These are phyloP conservation scores for Empis stercorea DNA, from an alignment of 2,888 invertebrate genomes.

Conservation along the genomic window DNA sequence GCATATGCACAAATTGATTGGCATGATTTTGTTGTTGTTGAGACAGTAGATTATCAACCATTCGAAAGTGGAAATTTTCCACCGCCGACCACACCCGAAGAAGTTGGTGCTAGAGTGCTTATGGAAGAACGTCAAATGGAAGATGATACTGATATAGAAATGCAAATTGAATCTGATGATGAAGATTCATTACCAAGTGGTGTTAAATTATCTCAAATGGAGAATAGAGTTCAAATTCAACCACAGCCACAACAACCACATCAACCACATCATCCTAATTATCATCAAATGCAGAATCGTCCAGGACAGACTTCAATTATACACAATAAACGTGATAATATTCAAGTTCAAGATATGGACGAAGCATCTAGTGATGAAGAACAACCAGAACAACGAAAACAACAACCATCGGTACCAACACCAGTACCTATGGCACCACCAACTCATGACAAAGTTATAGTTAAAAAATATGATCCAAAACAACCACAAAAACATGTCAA, in stretches of 20 bases:
- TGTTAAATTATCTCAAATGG: conserved; percentile 52
- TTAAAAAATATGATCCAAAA: conserved; percentile 96
- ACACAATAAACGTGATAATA: conserved; percentile 37
- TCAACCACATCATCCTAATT: conserved; percentile 16
- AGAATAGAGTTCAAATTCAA: conserved; percentile 39
- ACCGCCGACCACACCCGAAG: conserved; percentile 92
- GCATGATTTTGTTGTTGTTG: conserved; percentile 99
- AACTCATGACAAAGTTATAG: conserved; percentile 81
- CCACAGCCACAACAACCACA: conserved; percentile 36
- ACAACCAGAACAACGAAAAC: conserved; percentile 35
- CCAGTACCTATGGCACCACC: conserved; percentile 65
- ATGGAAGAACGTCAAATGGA: conserved; percentile 75
- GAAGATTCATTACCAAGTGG: conserved; percentile 42
- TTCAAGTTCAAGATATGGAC: conserved; percentile 79
- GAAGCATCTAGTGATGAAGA: conserved; percentile 72
- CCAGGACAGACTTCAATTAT: conserved; percentile 20
- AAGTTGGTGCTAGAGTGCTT: conserved; percentile 88
- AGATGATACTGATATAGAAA: conserved; percentile 68
- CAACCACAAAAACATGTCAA: conserved; percentile 49
- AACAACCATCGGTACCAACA: conserved; percentile 31
- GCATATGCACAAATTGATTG: conserved; percentile 98
- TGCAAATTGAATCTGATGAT: conserved; percentile 81
- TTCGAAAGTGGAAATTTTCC: conserved; percentile 94
- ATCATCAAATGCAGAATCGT: not conserved
- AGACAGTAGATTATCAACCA: conserved; percentile 97